Evolutionary conservation across 2,888 invertebrate species (phyloP).

Genomic region (Acheta domesticus): DNA sequence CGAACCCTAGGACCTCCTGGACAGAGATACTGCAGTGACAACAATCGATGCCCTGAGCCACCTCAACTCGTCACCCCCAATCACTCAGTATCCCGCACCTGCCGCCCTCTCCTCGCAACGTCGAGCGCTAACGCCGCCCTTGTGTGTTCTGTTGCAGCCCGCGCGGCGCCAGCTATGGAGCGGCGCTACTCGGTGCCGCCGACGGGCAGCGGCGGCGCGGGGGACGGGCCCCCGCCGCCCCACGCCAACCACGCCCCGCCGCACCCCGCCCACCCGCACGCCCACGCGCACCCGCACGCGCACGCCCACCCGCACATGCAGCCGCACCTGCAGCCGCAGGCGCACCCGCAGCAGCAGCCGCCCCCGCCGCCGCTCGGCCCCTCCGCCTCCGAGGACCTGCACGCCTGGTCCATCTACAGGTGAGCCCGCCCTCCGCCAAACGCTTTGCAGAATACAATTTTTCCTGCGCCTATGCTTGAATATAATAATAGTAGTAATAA

Average conservation of each 20-base stretch:
- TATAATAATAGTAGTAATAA: too few relatives aligned
- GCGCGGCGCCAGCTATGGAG: conserved; percentile 52
- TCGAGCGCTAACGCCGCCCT: too few relatives aligned
- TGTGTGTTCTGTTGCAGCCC: not conserved
- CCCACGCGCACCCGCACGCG: conserved; percentile 42
- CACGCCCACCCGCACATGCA: not conserved
- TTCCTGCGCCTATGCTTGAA: too few relatives aligned
- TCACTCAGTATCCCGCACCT: too few relatives aligned
- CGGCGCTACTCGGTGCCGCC: conserved; percentile 86
- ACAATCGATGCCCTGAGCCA: too few relatives aligned
- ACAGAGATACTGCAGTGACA: too few relatives aligned
- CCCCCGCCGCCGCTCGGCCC: conserved; percentile 46
- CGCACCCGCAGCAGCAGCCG: conserved; percentile 47
- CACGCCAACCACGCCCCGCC: conserved; percentile 11
- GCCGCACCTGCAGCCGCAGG: conserved; percentile 52
- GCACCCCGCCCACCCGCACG: conserved; percentile 42
- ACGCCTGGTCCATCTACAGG: conserved; percentile 95
- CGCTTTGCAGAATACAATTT: too few relatives aligned
- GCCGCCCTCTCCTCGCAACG: too few relatives aligned
- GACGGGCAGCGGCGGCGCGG: conserved; percentile 55
- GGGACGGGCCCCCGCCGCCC: not conserved
- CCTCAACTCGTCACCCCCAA: too few relatives aligned
- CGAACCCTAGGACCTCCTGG: too few relatives aligned
- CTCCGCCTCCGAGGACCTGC: conserved; percentile 83
- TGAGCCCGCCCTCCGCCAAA: conserved; percentile 43